Evolutionary conservation across 2,888 invertebrate genomes (phyloP).

Genomic region (Syritta pipiens): DNA sequence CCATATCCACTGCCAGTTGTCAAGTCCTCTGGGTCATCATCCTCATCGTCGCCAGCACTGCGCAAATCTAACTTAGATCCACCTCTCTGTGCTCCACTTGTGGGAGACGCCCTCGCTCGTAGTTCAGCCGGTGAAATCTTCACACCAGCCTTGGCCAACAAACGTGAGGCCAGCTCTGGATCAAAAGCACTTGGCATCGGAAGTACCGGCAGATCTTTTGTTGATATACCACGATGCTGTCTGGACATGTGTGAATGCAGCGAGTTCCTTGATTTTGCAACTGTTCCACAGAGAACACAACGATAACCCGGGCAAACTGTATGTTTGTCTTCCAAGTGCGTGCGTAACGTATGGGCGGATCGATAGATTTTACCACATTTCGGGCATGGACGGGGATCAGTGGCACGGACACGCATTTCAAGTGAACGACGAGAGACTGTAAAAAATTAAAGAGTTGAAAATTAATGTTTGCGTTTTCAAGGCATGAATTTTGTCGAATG

Average conservation of each 20-base stretch:
- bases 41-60: constrained; percentile 83
- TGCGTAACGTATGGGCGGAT: constrained; percentile 93
- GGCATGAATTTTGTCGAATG: constrained; percentile 6
- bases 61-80: constrained; percentile 86
- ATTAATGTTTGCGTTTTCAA: neutral
- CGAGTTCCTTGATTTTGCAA: constrained; percentile 94
- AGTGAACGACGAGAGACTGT: constrained; percentile 88
- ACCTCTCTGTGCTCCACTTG: constrained; percentile 82
- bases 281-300: constrained; percentile 94
- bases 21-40: constrained; percentile 88
- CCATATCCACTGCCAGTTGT: constrained; percentile 81
- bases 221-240: constrained; percentile 95
- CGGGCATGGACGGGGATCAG: constrained; percentile 94
- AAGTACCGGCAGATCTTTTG: constrained; percentile 93
- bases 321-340: constrained; percentile 95
- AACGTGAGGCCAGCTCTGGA: constrained; percentile 91
- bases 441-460: constrained; percentile 70
- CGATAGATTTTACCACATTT: constrained; percentile 96
- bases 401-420: constrained; percentile 93
- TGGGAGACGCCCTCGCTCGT: constrained; percentile 91
- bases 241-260: constrained; percentile 96
- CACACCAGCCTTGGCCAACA: constrained; percentile 92
- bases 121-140: constrained; percentile 92
- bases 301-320: constrained; percentile 95
- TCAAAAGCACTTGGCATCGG: constrained; percentile 96